These are phyloP conservation scores for Maccullochella peelii DNA, from an alignment of 2,113 vertebrate genomes.

Conservation along the genomic window DNA sequence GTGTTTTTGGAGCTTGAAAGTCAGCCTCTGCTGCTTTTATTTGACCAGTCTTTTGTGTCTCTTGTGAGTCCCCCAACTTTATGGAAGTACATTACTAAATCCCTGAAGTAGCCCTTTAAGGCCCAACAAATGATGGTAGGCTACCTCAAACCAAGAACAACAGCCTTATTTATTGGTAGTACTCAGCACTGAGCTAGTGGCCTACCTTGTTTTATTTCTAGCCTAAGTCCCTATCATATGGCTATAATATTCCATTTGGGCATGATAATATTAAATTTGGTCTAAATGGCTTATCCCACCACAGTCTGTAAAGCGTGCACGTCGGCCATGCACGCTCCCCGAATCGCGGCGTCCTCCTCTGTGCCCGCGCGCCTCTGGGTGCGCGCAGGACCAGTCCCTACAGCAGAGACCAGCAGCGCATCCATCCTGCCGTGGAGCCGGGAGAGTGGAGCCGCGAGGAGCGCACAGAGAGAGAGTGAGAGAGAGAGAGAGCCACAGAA, in stretches of 20 bases:
- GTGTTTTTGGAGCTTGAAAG: neutral
- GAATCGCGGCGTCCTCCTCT: slow-evolving; percentile 8
- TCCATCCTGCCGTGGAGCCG: slow-evolving; percentile 75
- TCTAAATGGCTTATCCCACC: neutral
- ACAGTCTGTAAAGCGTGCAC: slow-evolving; percentile 30
- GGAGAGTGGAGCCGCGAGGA: slow-evolving; percentile 69
- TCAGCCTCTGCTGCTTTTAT: neutral
- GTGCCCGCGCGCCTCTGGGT: slow-evolving; percentile 50
- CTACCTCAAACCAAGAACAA: neutral
- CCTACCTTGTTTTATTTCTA: neutral
- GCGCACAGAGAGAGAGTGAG: slow-evolving; percentile 55
- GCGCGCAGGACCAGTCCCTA: slow-evolving; percentile 72
- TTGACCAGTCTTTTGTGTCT: neutral
- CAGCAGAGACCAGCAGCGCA: slow-evolving; percentile 69
- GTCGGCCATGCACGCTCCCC: slow-evolving; percentile 8
- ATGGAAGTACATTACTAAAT: neutral
- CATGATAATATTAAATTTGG: neutral
- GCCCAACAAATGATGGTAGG: neutral
- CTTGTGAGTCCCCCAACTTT: too few species aligned
- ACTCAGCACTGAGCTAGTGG: too few species aligned
- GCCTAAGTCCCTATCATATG: neutral
- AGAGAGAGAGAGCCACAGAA: slow-evolving; percentile 59
- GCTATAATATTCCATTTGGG: neutral
- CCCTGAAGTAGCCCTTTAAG: too few species aligned
- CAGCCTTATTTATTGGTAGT: neutral